Percentiles rank a stretch among this genome's conserved stretches.
phyloP scores from a whole-genome alignment of 2,888 invertebrate species.

The Phalangium opilio region DNA sequence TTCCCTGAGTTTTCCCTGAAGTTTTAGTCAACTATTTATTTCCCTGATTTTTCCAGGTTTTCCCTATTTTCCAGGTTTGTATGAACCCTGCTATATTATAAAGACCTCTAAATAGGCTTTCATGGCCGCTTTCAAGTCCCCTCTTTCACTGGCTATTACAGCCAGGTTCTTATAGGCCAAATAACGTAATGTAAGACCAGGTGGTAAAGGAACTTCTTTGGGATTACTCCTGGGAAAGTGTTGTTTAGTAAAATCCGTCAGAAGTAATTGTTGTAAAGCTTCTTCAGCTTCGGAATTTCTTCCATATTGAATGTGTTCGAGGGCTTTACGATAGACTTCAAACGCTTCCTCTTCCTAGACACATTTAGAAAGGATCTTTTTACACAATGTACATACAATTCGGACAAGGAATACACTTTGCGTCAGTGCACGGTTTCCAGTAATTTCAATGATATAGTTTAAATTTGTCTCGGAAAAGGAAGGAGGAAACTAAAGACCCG shows the following conservation, averaged over 20 bases:
- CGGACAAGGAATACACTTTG: too few relatives aligned
- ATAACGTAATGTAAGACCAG: slow-evolving; percentile 54
- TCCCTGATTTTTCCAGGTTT: too few relatives aligned
- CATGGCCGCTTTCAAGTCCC: slow-evolving; percentile 46
- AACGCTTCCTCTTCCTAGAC: slow-evolving; percentile 62
- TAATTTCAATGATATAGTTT: too few relatives aligned
- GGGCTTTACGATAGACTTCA: slow-evolving; percentile 58
- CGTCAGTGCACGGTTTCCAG: too few relatives aligned
- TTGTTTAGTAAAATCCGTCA: slow-evolving; percentile 23
- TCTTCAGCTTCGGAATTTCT: slow-evolving; percentile 49
- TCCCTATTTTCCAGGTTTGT: too few relatives aligned
- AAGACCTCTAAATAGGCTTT: slow-evolving; percentile 48
- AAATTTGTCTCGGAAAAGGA: too few relatives aligned
- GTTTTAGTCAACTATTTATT: too few relatives aligned
- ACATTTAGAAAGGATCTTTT: not conserved
- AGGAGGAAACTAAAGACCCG: too few relatives aligned
- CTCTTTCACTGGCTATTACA: slow-evolving; percentile 44
- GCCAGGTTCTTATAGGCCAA: slow-evolving; percentile 69
- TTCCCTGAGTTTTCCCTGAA: too few relatives aligned
- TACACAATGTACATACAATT: too few relatives aligned
- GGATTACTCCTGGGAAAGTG: slow-evolving; percentile 25
- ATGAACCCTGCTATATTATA: not conserved
- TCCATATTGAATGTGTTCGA: slow-evolving; percentile 50
- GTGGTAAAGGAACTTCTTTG: slow-evolving; percentile 28
- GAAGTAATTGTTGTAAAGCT: slow-evolving; percentile 46